Evolutionary conservation across 2,888 invertebrate species (phyloP).

Genomic region (Galeopsomyia nigrocyanea): DNA sequence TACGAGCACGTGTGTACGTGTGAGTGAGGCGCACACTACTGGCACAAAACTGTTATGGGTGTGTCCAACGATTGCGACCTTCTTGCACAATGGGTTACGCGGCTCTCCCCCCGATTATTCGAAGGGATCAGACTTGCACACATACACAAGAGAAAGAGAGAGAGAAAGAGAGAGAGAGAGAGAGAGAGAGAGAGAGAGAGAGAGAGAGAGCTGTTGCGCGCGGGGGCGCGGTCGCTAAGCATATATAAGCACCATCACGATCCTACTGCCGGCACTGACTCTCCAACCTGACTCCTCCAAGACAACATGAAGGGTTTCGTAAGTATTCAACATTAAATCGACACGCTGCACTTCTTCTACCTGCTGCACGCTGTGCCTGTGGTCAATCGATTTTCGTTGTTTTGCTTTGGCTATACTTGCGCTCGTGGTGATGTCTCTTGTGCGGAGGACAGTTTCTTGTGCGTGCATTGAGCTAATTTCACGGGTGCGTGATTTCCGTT

Average conservation of each 20-base stretch:
- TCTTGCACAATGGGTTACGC: constrained; percentile 65
- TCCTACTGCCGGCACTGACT: constrained; percentile 58
- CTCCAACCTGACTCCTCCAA: constrained; percentile 51
- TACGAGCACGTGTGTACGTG: no score
- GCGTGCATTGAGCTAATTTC: not conserved
- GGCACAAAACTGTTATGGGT: constrained; percentile 21
- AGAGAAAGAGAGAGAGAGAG: not conserved
- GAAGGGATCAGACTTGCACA: not conserved
- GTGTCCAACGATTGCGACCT: constrained; percentile 57
- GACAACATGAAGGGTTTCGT: constrained; percentile 64
- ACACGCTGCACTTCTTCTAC: not conserved
- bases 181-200: constrained; percentile 8
- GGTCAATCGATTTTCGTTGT: not conserved
- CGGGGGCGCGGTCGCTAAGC: constrained; percentile 40
- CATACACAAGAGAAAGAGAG: constrained; percentile 10
- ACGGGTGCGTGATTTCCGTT: not conserved
- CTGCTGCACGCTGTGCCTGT: not conserved
- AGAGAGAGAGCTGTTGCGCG: constrained; percentile 45
- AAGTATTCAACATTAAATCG: constrained; percentile 55
- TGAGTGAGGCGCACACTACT: no score
- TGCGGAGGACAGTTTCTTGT: no score
- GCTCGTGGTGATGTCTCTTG: not conserved
- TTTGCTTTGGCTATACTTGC: not conserved
- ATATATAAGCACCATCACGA: constrained; percentile 49
- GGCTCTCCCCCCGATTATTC: constrained; percentile 46